Base-by-base conservation (phyloP, 1,140 invertebrate species). In the Platyscapa corneri region DNA sequence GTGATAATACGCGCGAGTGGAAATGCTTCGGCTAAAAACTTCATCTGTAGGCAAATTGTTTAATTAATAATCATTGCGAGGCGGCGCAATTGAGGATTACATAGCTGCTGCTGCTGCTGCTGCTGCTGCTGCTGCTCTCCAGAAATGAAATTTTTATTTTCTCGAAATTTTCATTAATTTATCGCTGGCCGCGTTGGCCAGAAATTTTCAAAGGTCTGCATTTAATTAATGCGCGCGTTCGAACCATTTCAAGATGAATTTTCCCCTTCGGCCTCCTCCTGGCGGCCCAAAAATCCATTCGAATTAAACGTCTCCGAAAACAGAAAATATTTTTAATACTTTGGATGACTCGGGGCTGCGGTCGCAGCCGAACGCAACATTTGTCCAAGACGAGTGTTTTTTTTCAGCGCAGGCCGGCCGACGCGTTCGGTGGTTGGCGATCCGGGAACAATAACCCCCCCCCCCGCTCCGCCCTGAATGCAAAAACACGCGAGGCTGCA, bases 41-140 rank as follows among this genome's bases (percentile, higher is more conserved):
- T 88, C 91, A 93, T 93, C 92, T 93, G 91, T 93, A 93, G 89
- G 92, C 91, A 93, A 93, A 93, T 93, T 93, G 92, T 92, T 93
- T 92, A 93, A 93, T 93, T 93, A 93, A 89, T 90, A 78, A 80
- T 34, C 60, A 42, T 56, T 65, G 14, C 18, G 5, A 53, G 79
- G 18, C 42, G 10, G 5, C 49, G 49, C 76, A 34, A 53, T 53
- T 39, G 75, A 53, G 42, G 14, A 78, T 78, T 39, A 12, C 70
- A 20, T n/a, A 56, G n/a, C n/a, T n/a, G n/a, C n/a, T n/a, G n/a
- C n/a, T n/a, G n/a, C n/a, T n/a, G n/a, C n/a, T n/a, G n/a, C n/a
- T n/a, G n/a, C n/a, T n/a, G n/a, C n/a, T n/a, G n/a, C 18, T 12
- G 34, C 34, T 46, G 85, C 42, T 76, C 18, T n/a, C 65, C 3